Evolutionary conservation across 2,888 invertebrate genomes (phyloP).

Genomic region (Eugnorisma glareosa): DNA sequence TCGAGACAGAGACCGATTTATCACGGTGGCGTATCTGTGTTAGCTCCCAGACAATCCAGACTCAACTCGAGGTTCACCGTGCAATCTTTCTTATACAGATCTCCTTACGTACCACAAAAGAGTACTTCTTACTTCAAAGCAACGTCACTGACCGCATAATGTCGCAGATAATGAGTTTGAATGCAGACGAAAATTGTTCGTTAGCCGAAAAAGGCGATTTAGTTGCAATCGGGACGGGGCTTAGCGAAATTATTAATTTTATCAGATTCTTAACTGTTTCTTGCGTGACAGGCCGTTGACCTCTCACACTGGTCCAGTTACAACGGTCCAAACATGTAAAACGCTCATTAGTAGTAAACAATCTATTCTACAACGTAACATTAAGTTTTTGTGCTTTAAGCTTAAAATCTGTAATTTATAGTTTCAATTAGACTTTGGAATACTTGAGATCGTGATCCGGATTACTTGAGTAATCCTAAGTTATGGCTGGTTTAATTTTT

Average conservation of each 20-base stretch:
- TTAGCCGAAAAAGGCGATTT: conserved; percentile 71
- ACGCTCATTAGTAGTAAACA: conserved; percentile 72
- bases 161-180: conserved; percentile 73
- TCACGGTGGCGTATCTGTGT: conserved; percentile 80
- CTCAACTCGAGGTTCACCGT: conserved; percentile 70
- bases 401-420: conserved; percentile 53
- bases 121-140: conserved; percentile 58
- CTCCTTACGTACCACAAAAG: conserved; percentile 59
- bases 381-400: conserved; percentile 52
- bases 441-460: conserved; percentile 34
- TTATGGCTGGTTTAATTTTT: conserved; percentile 42
- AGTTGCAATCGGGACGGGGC: conserved; percentile 64
- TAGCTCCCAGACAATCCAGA: conserved; percentile 76
- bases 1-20: conserved; percentile 84
- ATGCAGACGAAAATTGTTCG: conserved; percentile 68
- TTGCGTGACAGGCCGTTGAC: conserved; percentile 70
- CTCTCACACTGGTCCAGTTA: conserved; percentile 75
- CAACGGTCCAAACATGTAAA: conserved; percentile 74
- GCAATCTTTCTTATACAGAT: conserved; percentile 74
- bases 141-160: conserved; percentile 79
- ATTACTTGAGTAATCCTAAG: conserved; percentile 46
- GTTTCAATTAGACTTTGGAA: conserved; percentile 43
- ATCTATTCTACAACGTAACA: conserved; percentile 61
- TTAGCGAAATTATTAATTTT: conserved; percentile 68
- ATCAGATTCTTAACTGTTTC: conserved; percentile 66